Evolutionary conservation across 2,797 vertebrate species (phyloP).

Genomic region (Buphagus erythrorhynchus): DNA sequence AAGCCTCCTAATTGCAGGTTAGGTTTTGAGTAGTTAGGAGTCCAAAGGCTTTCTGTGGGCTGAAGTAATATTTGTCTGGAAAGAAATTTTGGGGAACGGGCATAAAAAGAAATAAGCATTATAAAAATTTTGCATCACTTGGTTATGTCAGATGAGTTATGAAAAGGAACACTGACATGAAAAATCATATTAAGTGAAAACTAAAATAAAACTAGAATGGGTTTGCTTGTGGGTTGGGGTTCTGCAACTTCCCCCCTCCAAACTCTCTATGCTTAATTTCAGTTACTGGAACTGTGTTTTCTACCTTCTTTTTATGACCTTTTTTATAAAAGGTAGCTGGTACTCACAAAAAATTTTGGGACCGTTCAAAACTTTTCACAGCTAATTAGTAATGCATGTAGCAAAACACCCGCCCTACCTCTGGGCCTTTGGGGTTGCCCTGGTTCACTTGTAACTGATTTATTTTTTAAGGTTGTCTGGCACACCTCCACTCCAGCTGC

Average conservation of each 20-base stretch:
- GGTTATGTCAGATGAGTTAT: slow-evolving; percentile 44
- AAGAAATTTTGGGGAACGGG: background rate
- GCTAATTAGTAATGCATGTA: slow-evolving; percentile 75
- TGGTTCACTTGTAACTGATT: slow-evolving; percentile 73
- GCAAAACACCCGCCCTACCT: slow-evolving; percentile 70
- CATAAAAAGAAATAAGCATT: background rate
- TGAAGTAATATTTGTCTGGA: slow-evolving; percentile 51
- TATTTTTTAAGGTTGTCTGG: slow-evolving; percentile 73
- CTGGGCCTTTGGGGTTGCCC: slow-evolving; percentile 66
- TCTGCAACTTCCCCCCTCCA: background rate
- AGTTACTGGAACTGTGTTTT: slow-evolving; percentile 53
- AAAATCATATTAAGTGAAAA: slow-evolving; percentile 6
- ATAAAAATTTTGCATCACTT: slow-evolving; percentile 28
- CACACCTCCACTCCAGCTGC: slow-evolving; percentile 67
- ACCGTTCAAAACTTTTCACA: slow-evolving; percentile 72
- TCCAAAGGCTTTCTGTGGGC: slow-evolving; percentile 17
- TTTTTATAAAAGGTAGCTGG: slow-evolving; percentile 70
- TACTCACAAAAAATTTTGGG: slow-evolving; percentile 60
- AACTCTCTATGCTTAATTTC: slow-evolving; percentile 32
- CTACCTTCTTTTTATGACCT: slow-evolving; percentile 37
- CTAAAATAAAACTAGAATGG: background rate
- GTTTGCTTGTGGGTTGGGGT: background rate
- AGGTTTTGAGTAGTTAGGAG: slow-evolving; percentile 33
- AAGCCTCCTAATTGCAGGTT: slow-evolving; percentile 44
- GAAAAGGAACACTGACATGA: slow-evolving; percentile 16